phyloP scores from a whole-genome alignment of 2,797 vertebrate species.

The Clarias pachynema region DNA sequence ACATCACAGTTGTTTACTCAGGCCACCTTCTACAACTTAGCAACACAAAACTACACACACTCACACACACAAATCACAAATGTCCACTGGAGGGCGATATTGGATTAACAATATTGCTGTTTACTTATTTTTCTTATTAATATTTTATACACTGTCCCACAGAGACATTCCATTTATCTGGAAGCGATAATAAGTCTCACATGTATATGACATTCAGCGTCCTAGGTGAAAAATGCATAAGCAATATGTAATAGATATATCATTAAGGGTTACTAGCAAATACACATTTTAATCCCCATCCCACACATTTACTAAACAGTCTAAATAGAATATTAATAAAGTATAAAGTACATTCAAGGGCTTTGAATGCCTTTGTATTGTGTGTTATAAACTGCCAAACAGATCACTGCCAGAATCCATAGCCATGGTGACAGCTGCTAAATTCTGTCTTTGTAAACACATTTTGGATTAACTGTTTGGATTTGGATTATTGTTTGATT shows the following conservation, averaged over 20 bases:
- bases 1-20: neutral
- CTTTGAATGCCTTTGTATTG: neutral
- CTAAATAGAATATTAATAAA: neutral
- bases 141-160: too few relatives aligned
- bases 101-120: neutral
- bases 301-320: neutral
- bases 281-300: neutral
- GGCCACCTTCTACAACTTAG: neutral
- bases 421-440: neutral
- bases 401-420: neutral
- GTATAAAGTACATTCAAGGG: neutral
- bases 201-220: neutral
- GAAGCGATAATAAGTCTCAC: neutral
- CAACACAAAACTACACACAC: neutral
- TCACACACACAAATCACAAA: neutral
- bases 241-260: neutral
- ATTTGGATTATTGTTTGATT: neutral
- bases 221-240: neutral
- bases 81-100: slow-evolving; percentile 51
- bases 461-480: neutral
- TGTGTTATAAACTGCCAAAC: neutral
- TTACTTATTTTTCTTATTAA: neutral
- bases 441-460: neutral
- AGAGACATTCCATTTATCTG: neutral
- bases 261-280: neutral